phyloP scores from a whole-genome alignment of 2,113 vertebrate genomes.

The Clupea harengus region DNA sequence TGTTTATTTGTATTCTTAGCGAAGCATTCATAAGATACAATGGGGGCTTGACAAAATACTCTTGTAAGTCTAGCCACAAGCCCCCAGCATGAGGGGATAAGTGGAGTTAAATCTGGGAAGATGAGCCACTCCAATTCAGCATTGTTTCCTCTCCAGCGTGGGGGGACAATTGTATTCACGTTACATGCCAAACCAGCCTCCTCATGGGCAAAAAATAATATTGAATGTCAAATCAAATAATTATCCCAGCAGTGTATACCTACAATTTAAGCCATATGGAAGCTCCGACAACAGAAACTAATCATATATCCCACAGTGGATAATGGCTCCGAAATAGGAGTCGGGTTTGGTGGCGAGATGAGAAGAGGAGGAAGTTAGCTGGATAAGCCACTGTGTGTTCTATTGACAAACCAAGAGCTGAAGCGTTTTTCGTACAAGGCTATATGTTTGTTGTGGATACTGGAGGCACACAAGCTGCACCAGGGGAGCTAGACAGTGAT shows the following conservation, averaged over 20 bases:
- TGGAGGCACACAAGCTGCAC: neutral
- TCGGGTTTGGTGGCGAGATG: neutral
- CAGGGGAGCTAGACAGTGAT: neutral
- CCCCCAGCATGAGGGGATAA: neutral
- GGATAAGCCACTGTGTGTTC: neutral
- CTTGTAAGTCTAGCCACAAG: neutral
- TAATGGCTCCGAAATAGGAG: neutral
- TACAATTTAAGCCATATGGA: slow-evolving; percentile 1
- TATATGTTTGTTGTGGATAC: neutral
- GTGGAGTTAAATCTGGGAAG: neutral
- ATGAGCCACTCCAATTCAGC: neutral
- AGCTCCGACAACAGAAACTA: neutral
- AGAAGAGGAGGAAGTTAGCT: neutral
- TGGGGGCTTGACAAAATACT: neutral
- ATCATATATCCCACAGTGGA: neutral
- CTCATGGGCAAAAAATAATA: neutral
- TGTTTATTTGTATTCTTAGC: neutral
- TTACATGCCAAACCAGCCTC: neutral
- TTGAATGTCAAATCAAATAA: neutral
- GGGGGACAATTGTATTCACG: neutral
- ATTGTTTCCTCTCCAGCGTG: neutral
- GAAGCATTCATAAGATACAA: neutral
- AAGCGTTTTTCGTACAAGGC: neutral
- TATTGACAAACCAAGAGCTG: neutral
- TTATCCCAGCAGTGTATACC: neutral